Evolutionary conservation across 2,888 invertebrate genomes (phyloP).

Genomic region (Carabus problematicus): DNA sequence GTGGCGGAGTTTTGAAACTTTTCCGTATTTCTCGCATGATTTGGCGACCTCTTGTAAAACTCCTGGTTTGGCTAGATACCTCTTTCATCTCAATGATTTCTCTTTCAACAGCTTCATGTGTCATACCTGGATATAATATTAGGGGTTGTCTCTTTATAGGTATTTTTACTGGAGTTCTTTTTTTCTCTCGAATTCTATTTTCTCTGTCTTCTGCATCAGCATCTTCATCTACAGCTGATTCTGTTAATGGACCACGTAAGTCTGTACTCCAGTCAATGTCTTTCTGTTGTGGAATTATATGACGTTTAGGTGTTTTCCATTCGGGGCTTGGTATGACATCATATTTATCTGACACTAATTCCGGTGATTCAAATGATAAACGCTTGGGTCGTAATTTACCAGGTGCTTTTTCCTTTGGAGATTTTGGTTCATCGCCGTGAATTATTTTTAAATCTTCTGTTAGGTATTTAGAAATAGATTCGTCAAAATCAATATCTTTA

Average conservation of each 20-base stretch:
- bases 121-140: neutral
- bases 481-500: constrained; percentile 25
- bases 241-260: constrained; percentile 2
- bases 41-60: neutral
- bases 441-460: constrained; percentile 32
- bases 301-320: neutral
- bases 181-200: neutral
- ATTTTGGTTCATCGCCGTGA: constrained; percentile 11
- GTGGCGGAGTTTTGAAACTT: constrained; percentile 5
- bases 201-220: neutral
- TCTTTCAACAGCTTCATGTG: constrained; percentile 10
- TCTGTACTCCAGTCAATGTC: constrained; percentile 10
- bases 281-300: constrained; percentile 11
- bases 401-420: too few species aligned
- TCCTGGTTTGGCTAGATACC: neutral
- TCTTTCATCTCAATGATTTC: constrained; percentile 11
- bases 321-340: constrained; percentile 15
- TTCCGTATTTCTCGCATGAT: constrained; percentile 3
- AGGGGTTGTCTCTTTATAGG: too few species aligned
- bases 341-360: too few species aligned
- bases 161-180: neutral
- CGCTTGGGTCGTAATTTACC: too few species aligned
- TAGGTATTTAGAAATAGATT: constrained; percentile 17
- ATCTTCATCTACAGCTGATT: neutral
- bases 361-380: too few species aligned